These are phyloP conservation scores for Ciconia boyciana DNA, from an alignment of 2,113 vertebrate species.

Conservation along the genomic window DNA sequence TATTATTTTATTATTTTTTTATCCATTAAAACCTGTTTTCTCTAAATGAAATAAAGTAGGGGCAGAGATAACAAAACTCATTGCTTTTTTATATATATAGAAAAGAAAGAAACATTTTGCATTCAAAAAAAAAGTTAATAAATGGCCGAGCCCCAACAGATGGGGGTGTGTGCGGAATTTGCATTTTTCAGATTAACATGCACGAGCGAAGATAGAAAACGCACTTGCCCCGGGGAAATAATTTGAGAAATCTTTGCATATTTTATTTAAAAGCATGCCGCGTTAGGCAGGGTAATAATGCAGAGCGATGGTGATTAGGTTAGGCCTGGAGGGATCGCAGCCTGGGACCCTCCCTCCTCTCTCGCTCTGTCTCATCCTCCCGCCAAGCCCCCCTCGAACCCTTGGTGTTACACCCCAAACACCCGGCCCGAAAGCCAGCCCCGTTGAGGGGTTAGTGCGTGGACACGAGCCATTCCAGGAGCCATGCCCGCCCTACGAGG, in stretches of 20 bases:
- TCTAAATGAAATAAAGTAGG: constrained; percentile 18
- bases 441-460: accelerated
- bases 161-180: constrained; percentile 69
- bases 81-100: background rate
- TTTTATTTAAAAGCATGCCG: constrained; percentile 82
- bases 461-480: background rate
- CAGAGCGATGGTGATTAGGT: constrained; percentile 75
- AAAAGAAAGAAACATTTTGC: constrained; percentile 15
- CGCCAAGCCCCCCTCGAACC: background rate
- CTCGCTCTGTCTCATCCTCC: background rate
- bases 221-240: constrained; percentile 74
- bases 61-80: constrained; percentile 30
- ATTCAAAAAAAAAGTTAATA: constrained; percentile 59
- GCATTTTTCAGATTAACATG: constrained; percentile 83
- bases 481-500: background rate
- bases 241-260: constrained; percentile 84
- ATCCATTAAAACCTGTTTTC: constrained; percentile 31
- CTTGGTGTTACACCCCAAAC: background rate
- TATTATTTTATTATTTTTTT: background rate
- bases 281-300: constrained; percentile 80
- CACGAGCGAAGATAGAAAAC: constrained; percentile 70
- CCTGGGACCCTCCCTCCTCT: constrained; percentile 27
- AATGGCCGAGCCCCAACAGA: constrained; percentile 71
- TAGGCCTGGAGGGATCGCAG: constrained; percentile 65
- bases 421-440: background rate